Evolutionary conservation across 1,140 invertebrate genomes (phyloP).

Genomic region (Pollicipes pollicipes): DNA sequence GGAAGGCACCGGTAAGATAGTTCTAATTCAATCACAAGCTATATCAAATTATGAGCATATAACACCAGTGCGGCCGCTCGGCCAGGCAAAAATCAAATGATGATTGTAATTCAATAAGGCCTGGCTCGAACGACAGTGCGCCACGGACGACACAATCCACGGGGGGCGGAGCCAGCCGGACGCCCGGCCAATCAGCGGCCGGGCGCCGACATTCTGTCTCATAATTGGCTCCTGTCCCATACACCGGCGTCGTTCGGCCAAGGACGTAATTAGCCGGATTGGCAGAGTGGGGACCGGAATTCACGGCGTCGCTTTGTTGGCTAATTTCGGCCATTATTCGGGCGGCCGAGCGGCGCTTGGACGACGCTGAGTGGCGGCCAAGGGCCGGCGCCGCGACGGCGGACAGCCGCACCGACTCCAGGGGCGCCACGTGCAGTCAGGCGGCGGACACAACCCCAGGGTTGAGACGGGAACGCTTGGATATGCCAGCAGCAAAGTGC

Average conservation of each 20-base stretch:
- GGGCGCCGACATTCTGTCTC: neutral
- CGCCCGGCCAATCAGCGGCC: neutral
- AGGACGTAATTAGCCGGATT: neutral
- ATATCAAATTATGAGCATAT: constrained; percentile 5
- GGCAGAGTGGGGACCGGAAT: neutral
- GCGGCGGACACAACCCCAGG: too few species aligned
- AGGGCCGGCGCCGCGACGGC: neutral
- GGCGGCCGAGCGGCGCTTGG: neutral
- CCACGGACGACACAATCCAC: neutral
- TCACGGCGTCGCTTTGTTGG: neutral
- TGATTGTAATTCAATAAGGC: constrained; percentile 5
- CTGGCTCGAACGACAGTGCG: neutral
- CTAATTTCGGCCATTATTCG: neutral
- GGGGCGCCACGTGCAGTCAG: neutral
- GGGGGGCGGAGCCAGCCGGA: neutral
- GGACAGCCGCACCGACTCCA: neutral
- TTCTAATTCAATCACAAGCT: constrained; percentile 4
- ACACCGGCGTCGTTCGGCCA: neutral
- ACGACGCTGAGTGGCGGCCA: too few species aligned
- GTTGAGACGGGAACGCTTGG: too few species aligned
- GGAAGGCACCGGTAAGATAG: neutral
- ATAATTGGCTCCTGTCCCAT: constrained; percentile 1
- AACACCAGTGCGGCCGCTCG: neutral
- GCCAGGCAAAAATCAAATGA: constrained; percentile 6
- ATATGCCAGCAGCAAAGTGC: too few species aligned